Evolutionary conservation across 2,113 vertebrate genomes (phyloP).

Genomic region (Spea multiplicata): DNA sequence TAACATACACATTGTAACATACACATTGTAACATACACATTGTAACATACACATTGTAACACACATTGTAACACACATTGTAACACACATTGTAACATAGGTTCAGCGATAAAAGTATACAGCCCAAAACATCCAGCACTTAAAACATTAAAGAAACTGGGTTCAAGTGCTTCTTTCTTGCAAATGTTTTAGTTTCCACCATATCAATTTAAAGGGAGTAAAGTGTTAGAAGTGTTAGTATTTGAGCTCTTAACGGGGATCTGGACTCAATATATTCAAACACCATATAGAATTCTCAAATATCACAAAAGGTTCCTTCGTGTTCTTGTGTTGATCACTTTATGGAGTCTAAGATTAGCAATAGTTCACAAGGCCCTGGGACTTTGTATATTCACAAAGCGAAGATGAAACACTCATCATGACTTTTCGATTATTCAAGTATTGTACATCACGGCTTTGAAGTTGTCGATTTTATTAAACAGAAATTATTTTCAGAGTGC

Average conservation of each 20-base stretch:
- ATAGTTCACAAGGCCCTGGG: neutral
- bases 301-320: neutral
- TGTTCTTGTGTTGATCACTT: neutral
- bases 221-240: slow-evolving; percentile 5
- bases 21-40: too few relatives aligned
- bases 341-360: slow-evolving; percentile 5
- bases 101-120: too few relatives aligned
- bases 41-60: too few relatives aligned
- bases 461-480: slow-evolving; percentile 30
- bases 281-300: neutral
- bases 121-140: too few relatives aligned
- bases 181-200: neutral
- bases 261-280: slow-evolving; percentile 7
- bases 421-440: slow-evolving; percentile 31
- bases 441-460: slow-evolving; percentile 5
- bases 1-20: too few relatives aligned
- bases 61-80: too few relatives aligned
- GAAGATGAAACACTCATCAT: slow-evolving; percentile 17
- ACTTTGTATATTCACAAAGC: slow-evolving; percentile 6
- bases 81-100: too few relatives aligned
- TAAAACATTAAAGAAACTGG: too few relatives aligned
- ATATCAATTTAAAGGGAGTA: slow-evolving; percentile 17
- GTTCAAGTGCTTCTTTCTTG: too few relatives aligned
- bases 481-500: slow-evolving; percentile 1
- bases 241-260: slow-evolving; percentile 6